These are phyloP conservation scores for Euwallacea fornicatus DNA, from an alignment of 1,140 invertebrate species.

Conservation along the genomic window DNA sequence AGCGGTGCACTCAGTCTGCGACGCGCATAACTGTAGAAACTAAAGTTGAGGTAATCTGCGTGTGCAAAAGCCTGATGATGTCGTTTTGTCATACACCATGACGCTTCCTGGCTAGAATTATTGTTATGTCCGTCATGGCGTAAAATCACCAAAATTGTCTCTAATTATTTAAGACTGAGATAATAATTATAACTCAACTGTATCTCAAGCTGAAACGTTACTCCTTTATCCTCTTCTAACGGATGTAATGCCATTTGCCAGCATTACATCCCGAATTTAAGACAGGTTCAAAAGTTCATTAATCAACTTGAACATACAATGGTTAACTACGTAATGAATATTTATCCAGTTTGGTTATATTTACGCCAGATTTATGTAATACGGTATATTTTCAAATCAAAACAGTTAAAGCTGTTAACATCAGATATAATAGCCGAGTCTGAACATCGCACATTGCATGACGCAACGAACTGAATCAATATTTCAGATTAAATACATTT, in stretches of 20 bases:
- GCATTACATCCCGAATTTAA: too few relatives aligned
- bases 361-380: not conserved
- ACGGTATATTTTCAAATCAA: not conserved
- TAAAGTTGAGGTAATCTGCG: conserved; percentile 10
- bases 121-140: conserved; percentile 1
- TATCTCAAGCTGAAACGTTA: not conserved
- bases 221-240: too few relatives aligned
- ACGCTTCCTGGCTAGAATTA: conserved; percentile 11
- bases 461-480: conserved; percentile 6
- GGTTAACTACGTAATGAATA: not conserved
- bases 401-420: conserved; percentile 11
- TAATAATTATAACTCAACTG: conserved; percentile 7
- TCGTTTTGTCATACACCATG: conserved; percentile 6
- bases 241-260: too few relatives aligned
- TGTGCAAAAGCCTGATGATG: conserved; percentile 6
- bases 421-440: not conserved
- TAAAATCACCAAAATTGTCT: conserved; percentile 15
- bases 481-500: conserved; percentile 1
- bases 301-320: too few relatives aligned
- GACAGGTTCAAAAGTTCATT: too few relatives aligned
- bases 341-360: too few relatives aligned
- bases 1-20: not conserved
- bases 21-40: conserved; percentile 8
- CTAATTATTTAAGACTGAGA: conserved; percentile 15
- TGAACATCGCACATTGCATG: not conserved